Base-by-base conservation (phyloP, 2,888 invertebrate genomes). In the Bruchidius siliquastri region DNA sequence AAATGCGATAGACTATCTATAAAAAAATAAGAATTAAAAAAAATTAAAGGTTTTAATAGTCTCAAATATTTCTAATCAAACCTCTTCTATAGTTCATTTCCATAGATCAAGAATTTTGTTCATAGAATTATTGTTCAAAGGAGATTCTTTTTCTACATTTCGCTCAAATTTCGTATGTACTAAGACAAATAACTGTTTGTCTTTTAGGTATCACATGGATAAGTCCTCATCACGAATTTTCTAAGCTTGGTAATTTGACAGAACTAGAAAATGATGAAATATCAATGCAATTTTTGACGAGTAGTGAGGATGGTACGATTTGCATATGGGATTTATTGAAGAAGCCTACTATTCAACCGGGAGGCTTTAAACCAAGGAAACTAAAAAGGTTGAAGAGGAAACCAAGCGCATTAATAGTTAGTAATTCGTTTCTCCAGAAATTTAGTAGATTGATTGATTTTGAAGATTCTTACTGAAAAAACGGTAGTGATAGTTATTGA, bases 291-390 rank as follows among this genome's bases (percentile, higher is more conserved):
- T 92, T 94, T 82, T 84, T 91, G 2, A 91, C 92, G 0, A 88
- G 90, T 26, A 89, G 92, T 26, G 87, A 90, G 76, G 94, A 94
- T 83, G 93, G 94, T 0, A 88, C 86, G 0, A 87, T 94, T 70
- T 87, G 91, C 68, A 90, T 93, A 81, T 94, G 94, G 94, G 91
- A 92, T 86, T 85, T 94, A 71, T 90, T 91, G 76, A 87, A 88
- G 74, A 84, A 83, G 76, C 84, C 85, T 0, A 78, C 77, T 10
- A 73, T 80, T 26, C 75, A 79, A 74, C 76, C 82, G 73, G 84
- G 84, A 69, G 83, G 83, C 71, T 85, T 84, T 77, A 85, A 83
- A 75, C 80, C 81, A 3, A 78, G 82, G 72, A 82, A 81, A 76
- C 87, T 88, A 3, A 88, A 87, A 79, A 86, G 90, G 77, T 83